Conservation (phyloP, 2,888 invertebrate genomes). For the Tetramorium bicarinatum region DNA sequence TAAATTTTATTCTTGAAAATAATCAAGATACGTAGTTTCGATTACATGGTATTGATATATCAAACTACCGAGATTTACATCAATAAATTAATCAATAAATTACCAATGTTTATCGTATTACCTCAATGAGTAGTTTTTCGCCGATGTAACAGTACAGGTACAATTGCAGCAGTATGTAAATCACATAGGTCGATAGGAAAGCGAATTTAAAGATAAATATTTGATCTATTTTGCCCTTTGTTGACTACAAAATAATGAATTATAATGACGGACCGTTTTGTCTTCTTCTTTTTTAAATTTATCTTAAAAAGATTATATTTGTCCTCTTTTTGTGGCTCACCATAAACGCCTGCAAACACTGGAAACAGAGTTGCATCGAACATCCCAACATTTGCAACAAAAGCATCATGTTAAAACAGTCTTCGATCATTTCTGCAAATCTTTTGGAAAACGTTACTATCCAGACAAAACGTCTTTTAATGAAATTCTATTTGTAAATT, state of each 20-base stretch:
- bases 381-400: constrained; percentile 76
- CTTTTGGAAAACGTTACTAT: constrained; percentile 57
- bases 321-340: constrained; percentile 62
- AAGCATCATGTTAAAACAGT: constrained; percentile 77
- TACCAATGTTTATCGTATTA: constrained; percentile 17
- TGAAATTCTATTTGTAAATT: constrained; percentile 3
- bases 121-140: constrained; percentile 69
- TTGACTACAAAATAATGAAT: constrained; percentile 54
- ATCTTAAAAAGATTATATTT: not conserved
- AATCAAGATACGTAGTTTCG: not conserved
- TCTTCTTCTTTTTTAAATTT: not conserved
- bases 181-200: constrained; percentile 61
- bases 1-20: not conserved
- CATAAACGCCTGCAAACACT: constrained; percentile 75
- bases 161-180: constrained; percentile 72
- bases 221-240: not conserved
- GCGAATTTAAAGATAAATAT: constrained; percentile 33
- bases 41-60: not conserved
- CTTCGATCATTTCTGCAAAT: constrained; percentile 74
- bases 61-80: not conserved
- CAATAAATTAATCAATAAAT: not conserved
- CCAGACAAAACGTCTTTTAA: not conserved
- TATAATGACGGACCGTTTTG: not conserved
- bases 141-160: constrained; percentile 79
- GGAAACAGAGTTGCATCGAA: constrained; percentile 77